Evolutionary conservation across 2,797 vertebrate species (phyloP).

Genomic region (Sciaenops ocellatus): DNA sequence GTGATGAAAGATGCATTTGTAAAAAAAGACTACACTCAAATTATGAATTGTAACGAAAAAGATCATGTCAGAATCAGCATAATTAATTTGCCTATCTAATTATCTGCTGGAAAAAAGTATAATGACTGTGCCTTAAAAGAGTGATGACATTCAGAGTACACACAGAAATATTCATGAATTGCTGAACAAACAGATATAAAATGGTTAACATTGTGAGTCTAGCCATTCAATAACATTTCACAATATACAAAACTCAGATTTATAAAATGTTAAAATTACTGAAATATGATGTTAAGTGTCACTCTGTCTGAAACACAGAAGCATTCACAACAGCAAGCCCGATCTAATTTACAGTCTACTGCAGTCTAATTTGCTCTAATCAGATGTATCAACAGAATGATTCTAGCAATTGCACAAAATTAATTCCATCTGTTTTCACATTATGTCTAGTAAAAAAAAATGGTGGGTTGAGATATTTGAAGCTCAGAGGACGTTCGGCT

Average conservation of each 20-base stretch:
- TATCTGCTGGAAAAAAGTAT: background rate
- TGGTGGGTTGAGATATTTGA: background rate
- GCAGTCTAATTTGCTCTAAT: constrained; percentile 64
- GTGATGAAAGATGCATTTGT: background rate
- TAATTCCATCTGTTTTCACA: constrained; percentile 65
- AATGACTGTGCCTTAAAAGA: constrained; percentile 7
- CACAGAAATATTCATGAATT: constrained; percentile 14
- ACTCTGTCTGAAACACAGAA: constrained; percentile 16
- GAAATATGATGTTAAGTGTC: constrained; percentile 21
- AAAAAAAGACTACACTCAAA: background rate
- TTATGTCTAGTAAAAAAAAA: constrained; percentile 29
- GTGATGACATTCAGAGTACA: background rate
- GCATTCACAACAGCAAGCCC: constrained; percentile 35
- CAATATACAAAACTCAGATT: constrained; percentile 3
- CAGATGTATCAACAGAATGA: constrained; percentile 59
- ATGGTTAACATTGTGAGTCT: constrained; percentile 8
- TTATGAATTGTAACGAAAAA: background rate
- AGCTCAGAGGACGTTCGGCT: constrained; percentile 15
- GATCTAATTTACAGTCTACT: constrained; percentile 54
- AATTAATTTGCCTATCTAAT: background rate
- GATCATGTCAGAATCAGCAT: background rate
- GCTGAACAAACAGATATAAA: constrained; percentile 21
- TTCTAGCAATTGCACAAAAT: constrained; percentile 57
- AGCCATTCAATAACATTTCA: background rate
- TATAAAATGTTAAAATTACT: constrained; percentile 31